Conservation (phyloP, 2,888 invertebrate genomes). For the Tenthredo scrophulariae region DNA sequence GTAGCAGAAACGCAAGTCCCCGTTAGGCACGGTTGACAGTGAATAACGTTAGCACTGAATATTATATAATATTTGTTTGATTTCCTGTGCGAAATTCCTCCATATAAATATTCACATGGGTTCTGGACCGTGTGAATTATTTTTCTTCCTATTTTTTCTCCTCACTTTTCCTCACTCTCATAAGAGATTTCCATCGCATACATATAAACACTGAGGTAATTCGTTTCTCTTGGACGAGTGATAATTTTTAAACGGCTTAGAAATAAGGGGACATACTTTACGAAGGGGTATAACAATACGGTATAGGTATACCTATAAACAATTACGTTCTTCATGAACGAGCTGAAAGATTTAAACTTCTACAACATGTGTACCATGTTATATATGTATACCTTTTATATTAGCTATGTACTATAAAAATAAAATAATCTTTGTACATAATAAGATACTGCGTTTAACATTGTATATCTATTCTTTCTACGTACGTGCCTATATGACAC, state of each 20-base stretch:
- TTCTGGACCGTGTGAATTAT: background rate
- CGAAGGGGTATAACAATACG: background rate
- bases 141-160: background rate
- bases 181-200: background rate
- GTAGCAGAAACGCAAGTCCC: constrained; percentile 62
- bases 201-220: background rate
- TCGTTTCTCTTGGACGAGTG: background rate
- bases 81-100: background rate
- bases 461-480: constrained; percentile 11
- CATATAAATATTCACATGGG: background rate
- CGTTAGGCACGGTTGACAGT: background rate
- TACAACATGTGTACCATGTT: background rate
- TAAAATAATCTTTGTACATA: background rate
- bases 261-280: background rate
- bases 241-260: background rate
- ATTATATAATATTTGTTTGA: background rate
- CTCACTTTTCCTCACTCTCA: background rate
- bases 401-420: background rate
- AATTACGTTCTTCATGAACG: background rate
- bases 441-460: background rate
- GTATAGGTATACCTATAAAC: background rate
- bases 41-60: background rate
- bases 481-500: background rate
- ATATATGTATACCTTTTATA: background rate
- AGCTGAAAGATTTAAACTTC: background rate